phyloP scores from a whole-genome alignment of 2,113 vertebrate species.

The Brachyhypopomus gauderio region DNA sequence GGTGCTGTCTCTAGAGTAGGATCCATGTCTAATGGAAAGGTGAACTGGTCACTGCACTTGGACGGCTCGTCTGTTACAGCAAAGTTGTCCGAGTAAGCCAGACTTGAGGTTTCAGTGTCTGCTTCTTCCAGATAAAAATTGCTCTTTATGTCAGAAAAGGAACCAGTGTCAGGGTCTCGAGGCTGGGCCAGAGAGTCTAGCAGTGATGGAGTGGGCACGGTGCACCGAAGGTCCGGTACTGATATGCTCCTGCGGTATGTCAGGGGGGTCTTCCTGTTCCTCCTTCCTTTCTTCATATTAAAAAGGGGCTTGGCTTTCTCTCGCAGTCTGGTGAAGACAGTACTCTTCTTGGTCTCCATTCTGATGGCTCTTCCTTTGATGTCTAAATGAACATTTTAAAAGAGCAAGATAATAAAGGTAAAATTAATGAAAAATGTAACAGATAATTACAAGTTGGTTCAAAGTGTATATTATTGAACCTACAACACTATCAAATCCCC shows the following conservation, averaged over 20 bases:
- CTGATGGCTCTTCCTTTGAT: slow-evolving; percentile 15
- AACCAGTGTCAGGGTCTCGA: slow-evolving; percentile 9
- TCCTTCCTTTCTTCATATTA: slow-evolving; percentile 53
- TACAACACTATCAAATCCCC: no score
- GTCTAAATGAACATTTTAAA: slow-evolving; percentile 14
- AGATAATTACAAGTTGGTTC: no score
- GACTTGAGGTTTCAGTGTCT: slow-evolving; percentile 47
- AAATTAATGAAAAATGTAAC: background rate
- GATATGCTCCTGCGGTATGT: slow-evolving; percentile 72
- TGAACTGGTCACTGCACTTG: background rate
- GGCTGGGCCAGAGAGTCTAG: background rate
- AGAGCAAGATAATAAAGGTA: slow-evolving; percentile 11
- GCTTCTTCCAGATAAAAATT: slow-evolving; percentile 57
- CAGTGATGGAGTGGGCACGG: slow-evolving; percentile 14
- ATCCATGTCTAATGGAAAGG: background rate
- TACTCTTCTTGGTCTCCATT: slow-evolving; percentile 74
- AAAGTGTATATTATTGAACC: no score
- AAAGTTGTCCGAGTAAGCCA: slow-evolving; percentile 37
- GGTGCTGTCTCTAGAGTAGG: background rate
- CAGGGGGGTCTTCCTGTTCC: slow-evolving; percentile 48
- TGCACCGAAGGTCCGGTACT: slow-evolving; percentile 68
- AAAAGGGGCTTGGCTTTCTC: slow-evolving; percentile 61
- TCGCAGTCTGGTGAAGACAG: slow-evolving; percentile 58
- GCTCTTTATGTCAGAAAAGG: slow-evolving; percentile 3
- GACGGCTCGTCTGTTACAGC: background rate